phyloP scores from a whole-genome alignment of 2,888 invertebrate species.

The Apotomis capreana region DNA sequence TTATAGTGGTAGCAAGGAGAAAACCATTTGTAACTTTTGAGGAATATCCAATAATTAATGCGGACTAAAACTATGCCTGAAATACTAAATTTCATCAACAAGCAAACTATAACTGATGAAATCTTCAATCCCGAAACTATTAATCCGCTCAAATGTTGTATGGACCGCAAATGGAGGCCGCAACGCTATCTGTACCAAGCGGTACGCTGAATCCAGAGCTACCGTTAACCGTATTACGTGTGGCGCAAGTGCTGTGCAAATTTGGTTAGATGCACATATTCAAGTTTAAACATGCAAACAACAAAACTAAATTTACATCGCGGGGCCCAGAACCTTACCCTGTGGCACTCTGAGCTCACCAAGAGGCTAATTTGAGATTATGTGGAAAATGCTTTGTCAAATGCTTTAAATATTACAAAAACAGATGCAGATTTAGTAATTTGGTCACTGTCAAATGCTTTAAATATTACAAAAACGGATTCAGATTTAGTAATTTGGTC shows the following conservation, averaged over 20 bases:
- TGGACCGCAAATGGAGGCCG: conserved; percentile 26
- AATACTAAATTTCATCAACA: background rate
- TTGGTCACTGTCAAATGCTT: background rate
- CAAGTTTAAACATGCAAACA: conserved; percentile 19
- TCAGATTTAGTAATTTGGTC: background rate
- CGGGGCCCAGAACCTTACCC: too few species aligned
- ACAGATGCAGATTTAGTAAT: background rate
- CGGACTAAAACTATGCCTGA: background rate
- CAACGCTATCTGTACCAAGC: conserved; percentile 20
- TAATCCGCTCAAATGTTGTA: conserved; percentile 29
- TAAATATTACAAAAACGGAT: background rate
- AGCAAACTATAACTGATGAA: conserved; percentile 7
- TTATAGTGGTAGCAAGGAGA: too few species aligned
- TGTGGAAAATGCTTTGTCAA: background rate
- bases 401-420: background rate
- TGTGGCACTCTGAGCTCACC: too few species aligned
- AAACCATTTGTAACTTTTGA: too few species aligned
- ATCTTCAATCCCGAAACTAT: conserved; percentile 12
- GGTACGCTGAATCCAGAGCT: conserved; percentile 25
- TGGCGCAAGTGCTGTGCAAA: conserved; percentile 24
- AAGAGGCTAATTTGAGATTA: too few species aligned
- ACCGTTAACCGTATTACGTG: conserved; percentile 26
- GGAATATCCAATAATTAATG: background rate
- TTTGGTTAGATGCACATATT: conserved; percentile 24
- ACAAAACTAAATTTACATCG: too few species aligned